Percentiles rank a stretch among this genome's conserved stretches.
These are phyloP conservation scores for Sternarchorhynchus goeldii DNA, from an alignment of 2,797 vertebrate genomes.

Conservation along the genomic window DNA sequence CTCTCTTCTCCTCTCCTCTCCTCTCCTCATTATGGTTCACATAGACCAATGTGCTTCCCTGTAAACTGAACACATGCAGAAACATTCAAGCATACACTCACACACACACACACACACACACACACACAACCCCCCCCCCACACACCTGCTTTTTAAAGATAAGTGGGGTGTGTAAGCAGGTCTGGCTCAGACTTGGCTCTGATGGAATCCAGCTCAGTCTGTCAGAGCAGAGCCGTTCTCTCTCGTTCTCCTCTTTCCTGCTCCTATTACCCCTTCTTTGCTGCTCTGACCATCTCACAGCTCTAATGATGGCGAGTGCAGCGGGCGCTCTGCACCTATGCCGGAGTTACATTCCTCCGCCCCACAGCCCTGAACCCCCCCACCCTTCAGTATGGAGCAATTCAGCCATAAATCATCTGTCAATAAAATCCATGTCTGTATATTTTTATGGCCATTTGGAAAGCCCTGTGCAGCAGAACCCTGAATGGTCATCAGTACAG, in stretches of 20 bases:
- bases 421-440: conserved; percentile 24
- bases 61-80: conserved; percentile 38
- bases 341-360: background rate
- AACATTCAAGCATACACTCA: background rate
- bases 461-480: conserved; percentile 12
- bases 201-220: conserved; percentile 47
- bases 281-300: conserved; percentile 24
- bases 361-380: background rate
- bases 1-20: conserved; percentile 19
- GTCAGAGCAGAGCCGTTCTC: conserved; percentile 23
- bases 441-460: conserved; percentile 32
- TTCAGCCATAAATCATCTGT: conserved; percentile 17
- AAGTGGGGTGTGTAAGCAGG: conserved; percentile 46
- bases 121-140: background rate
- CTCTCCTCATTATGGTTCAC: conserved; percentile 27
- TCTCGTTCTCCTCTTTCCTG: background rate
- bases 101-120: conserved; percentile 20
- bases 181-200: conserved; percentile 46
- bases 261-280: background rate
- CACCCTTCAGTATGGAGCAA: background rate
- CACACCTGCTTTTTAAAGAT: conserved; percentile 46
- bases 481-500: conserved; percentile 36
- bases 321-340: background rate
- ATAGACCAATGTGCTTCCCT: conserved; percentile 40
- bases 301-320: conserved; percentile 16